Conservation (phyloP, 2,797 vertebrate species). For the Margarornis squamiger region DNA sequence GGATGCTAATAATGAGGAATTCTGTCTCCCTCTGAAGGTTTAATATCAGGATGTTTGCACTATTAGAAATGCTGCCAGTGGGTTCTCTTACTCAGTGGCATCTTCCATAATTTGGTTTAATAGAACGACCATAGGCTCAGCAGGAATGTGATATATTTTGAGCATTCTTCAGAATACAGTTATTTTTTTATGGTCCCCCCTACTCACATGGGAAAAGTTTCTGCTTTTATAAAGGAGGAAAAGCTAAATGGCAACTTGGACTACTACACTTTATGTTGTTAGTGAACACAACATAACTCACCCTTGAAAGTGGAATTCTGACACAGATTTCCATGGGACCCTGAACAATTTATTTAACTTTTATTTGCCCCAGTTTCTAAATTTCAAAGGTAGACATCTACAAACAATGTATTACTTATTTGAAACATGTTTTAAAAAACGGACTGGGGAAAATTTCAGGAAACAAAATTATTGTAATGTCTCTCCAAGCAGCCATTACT, state of each 20-base stretch:
- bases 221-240: background rate
- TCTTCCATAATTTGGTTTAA: background rate
- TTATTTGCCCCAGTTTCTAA: constrained; percentile 46
- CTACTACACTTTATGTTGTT: background rate
- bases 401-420: constrained; percentile 54
- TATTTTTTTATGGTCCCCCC: background rate
- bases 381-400: constrained; percentile 51
- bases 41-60: background rate
- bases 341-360: constrained; percentile 18
- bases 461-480: constrained; percentile 63
- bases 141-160: background rate
- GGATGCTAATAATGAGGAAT: background rate
- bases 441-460: constrained; percentile 46
- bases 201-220: background rate
- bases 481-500: constrained; percentile 61
- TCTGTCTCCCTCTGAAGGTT: background rate
- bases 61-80: background rate
- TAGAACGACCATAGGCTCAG: background rate
- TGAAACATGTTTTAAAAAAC: constrained; percentile 40
- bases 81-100: background rate
- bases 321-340: background rate
- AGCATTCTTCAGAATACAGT: background rate
- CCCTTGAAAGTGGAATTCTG: constrained; percentile 28
- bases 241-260: background rate
- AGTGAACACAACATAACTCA: constrained; percentile 20